Evolutionary conservation across 1,140 invertebrate genomes (phyloP).

Genomic region (Drosophila rhopaloa): DNA sequence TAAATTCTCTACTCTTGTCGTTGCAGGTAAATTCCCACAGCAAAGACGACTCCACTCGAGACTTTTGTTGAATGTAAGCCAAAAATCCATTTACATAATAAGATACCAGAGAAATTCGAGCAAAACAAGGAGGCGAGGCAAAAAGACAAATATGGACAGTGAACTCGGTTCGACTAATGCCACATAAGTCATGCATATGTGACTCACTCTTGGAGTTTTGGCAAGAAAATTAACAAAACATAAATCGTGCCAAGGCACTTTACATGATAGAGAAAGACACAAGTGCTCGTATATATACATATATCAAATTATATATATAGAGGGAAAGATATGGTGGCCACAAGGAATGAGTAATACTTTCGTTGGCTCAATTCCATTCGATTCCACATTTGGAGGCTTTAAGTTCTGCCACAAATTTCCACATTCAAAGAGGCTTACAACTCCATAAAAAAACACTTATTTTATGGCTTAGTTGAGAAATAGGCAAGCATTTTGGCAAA

Average conservation of each 20-base stretch:
- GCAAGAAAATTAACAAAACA: slow-evolving; percentile 64
- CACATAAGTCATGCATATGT: slow-evolving; percentile 59
- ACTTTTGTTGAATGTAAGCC: slow-evolving; percentile 58
- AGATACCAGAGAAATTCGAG: slow-evolving; percentile 29
- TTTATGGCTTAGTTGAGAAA: too few relatives aligned
- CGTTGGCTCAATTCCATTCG: not conserved
- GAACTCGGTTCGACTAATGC: slow-evolving; percentile 49
- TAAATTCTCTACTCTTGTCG: slow-evolving; percentile 21
- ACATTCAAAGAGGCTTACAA: not conserved
- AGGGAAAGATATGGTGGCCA: not conserved
- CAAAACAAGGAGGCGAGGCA: slow-evolving; percentile 24
- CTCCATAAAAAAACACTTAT: too few relatives aligned
- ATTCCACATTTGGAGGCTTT: not conserved
- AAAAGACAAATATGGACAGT: slow-evolving; percentile 27
- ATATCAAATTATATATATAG: not conserved
- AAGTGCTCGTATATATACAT: slow-evolving; percentile 2
- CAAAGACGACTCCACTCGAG: slow-evolving; percentile 11
- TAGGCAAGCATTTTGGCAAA: too few relatives aligned
- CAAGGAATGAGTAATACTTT: slow-evolving; percentile 14
- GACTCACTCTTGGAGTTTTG: slow-evolving; percentile 45
- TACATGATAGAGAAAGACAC: slow-evolving; percentile 30
- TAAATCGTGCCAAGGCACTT: slow-evolving; percentile 55
- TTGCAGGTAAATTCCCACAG: slow-evolving; percentile 44
- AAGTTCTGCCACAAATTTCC: not conserved
- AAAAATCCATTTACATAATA: slow-evolving; percentile 67